These are phyloP conservation scores for Kuschelorhynchus macadamiae DNA, from an alignment of 2,888 invertebrate genomes.

Conservation along the genomic window DNA sequence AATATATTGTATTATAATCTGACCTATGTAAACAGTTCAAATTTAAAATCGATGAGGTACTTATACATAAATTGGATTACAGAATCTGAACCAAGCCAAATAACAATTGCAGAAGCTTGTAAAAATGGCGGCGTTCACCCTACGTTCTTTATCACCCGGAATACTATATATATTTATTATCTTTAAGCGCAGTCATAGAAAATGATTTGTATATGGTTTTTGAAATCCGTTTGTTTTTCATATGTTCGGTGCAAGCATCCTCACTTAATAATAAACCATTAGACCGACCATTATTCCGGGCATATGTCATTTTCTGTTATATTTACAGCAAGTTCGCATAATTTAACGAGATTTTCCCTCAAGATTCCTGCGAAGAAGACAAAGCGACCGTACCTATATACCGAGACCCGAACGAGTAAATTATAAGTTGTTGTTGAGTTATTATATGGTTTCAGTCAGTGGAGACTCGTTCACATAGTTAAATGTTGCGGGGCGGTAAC, in stretches of 20 bases:
- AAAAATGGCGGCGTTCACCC: no score
- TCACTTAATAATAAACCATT: slow-evolving; percentile 36
- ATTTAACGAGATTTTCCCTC: slow-evolving; percentile 40
- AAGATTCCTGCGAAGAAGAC: slow-evolving; percentile 39
- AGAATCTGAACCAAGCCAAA: no score
- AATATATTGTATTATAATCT: no score
- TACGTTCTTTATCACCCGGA: no score
- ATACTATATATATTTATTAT: no score
- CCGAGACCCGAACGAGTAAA: slow-evolving; percentile 22
- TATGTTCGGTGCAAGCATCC: slow-evolving; percentile 32
- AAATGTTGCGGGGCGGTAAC: no score
- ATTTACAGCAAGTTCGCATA: slow-evolving; percentile 41
- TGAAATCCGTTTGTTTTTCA: background rate
- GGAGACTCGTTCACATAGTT: slow-evolving; percentile 18
- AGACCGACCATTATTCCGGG: slow-evolving; percentile 32
- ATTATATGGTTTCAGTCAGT: slow-evolving; percentile 27
- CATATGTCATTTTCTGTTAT: slow-evolving; percentile 38
- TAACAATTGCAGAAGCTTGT: no score
- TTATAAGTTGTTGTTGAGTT: slow-evolving; percentile 34
- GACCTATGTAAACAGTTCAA: no score
- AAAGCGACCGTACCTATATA: slow-evolving; percentile 16
- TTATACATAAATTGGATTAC: no score
- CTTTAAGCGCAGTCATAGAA: no score
- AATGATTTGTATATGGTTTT: no score
- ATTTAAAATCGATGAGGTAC: no score